Evolutionary conservation across 2,113 vertebrate species (phyloP).

Genomic region (Propithecus coquereli): DNA sequence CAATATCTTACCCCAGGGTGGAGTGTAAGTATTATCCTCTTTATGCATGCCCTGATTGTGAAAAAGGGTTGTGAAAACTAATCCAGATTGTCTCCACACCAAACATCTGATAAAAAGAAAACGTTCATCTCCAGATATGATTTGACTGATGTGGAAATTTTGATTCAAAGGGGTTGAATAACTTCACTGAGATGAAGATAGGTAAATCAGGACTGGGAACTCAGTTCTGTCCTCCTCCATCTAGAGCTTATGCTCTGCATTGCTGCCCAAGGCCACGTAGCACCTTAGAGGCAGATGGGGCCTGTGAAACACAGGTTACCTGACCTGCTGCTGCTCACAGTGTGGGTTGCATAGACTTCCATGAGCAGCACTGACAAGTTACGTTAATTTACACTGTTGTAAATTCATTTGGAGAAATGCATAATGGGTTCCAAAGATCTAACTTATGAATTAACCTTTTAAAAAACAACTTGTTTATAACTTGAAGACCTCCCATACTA

Average conservation of each 20-base stretch:
- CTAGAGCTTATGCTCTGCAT: neutral
- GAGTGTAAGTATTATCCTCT: neutral
- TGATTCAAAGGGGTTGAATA: neutral
- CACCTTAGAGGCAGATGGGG: neutral
- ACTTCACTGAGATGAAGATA: neutral
- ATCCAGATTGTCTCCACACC: neutral
- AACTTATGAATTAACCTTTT: neutral
- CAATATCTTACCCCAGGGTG: neutral
- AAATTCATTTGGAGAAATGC: neutral
- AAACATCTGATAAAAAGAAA: neutral
- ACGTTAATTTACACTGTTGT: neutral
- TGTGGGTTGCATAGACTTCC: neutral
- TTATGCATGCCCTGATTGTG: neutral
- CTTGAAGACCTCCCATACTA: neutral
- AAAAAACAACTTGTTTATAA: neutral
- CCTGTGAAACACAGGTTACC: neutral
- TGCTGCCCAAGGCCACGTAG: neutral
- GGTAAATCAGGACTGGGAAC: neutral
- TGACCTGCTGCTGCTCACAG: neutral
- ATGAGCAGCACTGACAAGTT: neutral
- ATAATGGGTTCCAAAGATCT: neutral
- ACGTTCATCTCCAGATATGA: neutral
- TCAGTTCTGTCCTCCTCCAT: neutral
- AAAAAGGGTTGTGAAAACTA: neutral
- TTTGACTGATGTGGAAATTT: neutral